Percentiles rank a stretch among this genome's conserved stretches.
These are phyloP conservation scores for Phyllotreta cruciferae DNA, from an alignment of 2,888 invertebrate genomes.

Conservation along the genomic window DNA sequence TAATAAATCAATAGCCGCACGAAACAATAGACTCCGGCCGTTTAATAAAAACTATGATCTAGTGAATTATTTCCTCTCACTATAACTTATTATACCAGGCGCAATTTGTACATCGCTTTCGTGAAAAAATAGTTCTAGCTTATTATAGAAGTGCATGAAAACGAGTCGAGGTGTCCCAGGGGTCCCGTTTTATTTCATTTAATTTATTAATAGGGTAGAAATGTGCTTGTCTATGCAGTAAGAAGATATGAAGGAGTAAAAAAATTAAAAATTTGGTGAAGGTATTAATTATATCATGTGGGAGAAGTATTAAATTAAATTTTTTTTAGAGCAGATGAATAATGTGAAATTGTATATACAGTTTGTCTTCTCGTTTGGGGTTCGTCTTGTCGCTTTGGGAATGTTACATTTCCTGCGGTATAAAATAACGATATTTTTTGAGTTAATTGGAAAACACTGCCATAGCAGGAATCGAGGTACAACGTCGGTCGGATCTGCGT, in stretches of 20 bases:
- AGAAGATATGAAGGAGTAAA: no score
- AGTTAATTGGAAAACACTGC: conserved; percentile 34
- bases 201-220: no score
- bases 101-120: conserved; percentile 11
- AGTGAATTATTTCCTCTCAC: conserved; percentile 10
- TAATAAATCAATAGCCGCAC: conserved; percentile 10
- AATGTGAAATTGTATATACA: no score
- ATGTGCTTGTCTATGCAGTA: no score
- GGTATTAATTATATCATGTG: no score
- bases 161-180: not conserved
- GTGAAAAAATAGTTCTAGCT: conserved; percentile 2
- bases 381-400: no score
- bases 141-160: conserved; percentile 7
- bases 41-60: conserved; percentile 10
- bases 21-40: conserved; percentile 8
- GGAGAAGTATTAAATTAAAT: no score
- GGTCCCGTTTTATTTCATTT: conserved; percentile 2
- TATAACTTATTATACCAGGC: conserved; percentile 5
- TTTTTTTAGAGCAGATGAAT: no score
- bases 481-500: conserved; percentile 25
- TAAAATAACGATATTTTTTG: conserved; percentile 36
- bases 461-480: conserved; percentile 28
- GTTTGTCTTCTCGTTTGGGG: no score
- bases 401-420: conserved; percentile 20
- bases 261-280: no score